Evolutionary conservation across 2,113 vertebrate genomes (phyloP), one percentile per base, ranked within the genome.

Genomic region (Daubentonia madagascariensis): DNA sequence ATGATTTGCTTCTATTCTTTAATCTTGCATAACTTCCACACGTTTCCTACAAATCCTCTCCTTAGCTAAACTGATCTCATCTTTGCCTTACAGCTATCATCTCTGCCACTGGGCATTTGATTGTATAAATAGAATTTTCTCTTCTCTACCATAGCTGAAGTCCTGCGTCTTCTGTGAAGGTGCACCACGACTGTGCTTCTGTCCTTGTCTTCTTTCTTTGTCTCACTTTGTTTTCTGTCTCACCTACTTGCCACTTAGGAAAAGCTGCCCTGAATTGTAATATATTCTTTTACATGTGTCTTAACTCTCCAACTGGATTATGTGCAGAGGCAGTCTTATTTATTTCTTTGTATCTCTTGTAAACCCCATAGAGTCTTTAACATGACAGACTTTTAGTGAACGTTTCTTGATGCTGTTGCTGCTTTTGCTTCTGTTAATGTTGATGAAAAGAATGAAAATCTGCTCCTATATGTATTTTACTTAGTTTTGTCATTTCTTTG

Each of bases 401-500:
- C n/a, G 48, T n/a, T 14, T 67, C 17, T 57, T 20, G 25, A 7
- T 88, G 12, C 10, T n/a, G 0, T 14, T 72, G 23, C 35, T 91
- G 32, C 63, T 67, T 32, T 63, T 61, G 1, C 28, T n/a, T 13
- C 32, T 81, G 80, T 48, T 80, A 43, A 23, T 75, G 16, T 22
- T 65, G 43, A 25, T 40, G 17, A 52, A 76, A 70, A 45, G 30
- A 85, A 79, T 14, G 45, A 89, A 54, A 48, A 35, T 54, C 57
- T n/a, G 17, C 8, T 37, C 13, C 70, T 61, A 8, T 11, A 23
- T 79, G 30, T 11, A 12, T 35, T 43, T 14, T 35, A 37, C 48
- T 86, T 80, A 28, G 43, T 57, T 93, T 68, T 75, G 63, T 43
- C 40, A n/a, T 86, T 89, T 94, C 37, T 89, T 22, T 70, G 20